Conservation (phyloP, 1,140 invertebrate genomes). For the Popillia japonica region DNA sequence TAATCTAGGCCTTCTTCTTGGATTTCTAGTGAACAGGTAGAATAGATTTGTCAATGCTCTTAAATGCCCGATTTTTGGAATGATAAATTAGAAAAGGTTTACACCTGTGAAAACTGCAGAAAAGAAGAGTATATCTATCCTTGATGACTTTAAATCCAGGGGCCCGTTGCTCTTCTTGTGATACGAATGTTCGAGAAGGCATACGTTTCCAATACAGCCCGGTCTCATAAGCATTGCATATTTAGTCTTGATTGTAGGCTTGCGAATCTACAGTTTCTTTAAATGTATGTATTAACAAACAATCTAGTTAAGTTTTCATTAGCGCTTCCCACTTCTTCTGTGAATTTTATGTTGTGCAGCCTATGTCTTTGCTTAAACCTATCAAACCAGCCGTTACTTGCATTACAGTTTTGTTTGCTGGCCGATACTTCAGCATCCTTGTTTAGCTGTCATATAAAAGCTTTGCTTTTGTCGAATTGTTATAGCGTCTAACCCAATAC, state of each 20-base stretch:
- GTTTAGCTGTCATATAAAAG: no score
- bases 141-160: no score
- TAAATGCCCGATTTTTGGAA: constrained; percentile 43
- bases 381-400: constrained; percentile 59
- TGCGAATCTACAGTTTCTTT: constrained; percentile 56
- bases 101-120: constrained; percentile 50
- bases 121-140: constrained; percentile 60
- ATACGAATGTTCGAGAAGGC: no score
- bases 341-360: constrained; percentile 55
- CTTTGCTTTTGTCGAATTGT: constrained; percentile 12
- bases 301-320: constrained; percentile 44
- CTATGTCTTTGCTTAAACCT: constrained; percentile 55
- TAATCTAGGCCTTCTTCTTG: no score
- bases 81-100: no score
- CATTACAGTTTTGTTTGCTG: constrained; percentile 41
- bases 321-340: constrained; percentile 55
- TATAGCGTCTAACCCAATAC: neutral
- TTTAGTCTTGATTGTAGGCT: constrained; percentile 55
- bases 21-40: no score
- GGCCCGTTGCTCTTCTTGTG: no score
- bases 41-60: constrained; percentile 46
- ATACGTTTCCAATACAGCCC: constrained; percentile 58
- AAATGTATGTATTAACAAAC: constrained; percentile 43
- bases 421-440: constrained; percentile 1
- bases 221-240: constrained; percentile 60